These are phyloP conservation scores for Ctenopoma kingsleyae DNA, from an alignment of 2,797 vertebrate species.

Conservation along the genomic window DNA sequence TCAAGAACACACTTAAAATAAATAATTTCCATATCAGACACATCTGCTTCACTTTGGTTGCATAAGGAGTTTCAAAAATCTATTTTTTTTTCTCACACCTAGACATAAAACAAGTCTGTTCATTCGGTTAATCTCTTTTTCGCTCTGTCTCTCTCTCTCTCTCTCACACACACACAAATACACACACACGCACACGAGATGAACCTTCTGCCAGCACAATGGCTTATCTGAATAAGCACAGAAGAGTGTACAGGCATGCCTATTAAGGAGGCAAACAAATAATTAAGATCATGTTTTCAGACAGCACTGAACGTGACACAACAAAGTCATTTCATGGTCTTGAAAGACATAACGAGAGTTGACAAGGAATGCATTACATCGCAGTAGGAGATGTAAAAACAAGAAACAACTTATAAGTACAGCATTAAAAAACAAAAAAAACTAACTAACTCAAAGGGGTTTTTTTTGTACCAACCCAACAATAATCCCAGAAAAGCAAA, in stretches of 20 bases:
- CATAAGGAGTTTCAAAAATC: slow-evolving; percentile 57
- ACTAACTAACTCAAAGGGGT: slow-evolving; percentile 10
- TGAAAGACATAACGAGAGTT: slow-evolving; percentile 71
- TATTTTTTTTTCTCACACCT: slow-evolving; percentile 45
- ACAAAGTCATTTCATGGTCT: slow-evolving; percentile 74
- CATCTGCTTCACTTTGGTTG: slow-evolving; percentile 74
- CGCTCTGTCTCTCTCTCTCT: background rate
- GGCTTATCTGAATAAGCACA: slow-evolving; percentile 73
- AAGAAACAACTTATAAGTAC: slow-evolving; percentile 66
- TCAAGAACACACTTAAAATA: slow-evolving; percentile 64
- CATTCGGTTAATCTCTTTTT: slow-evolving; percentile 43
- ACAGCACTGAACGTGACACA: slow-evolving; percentile 63
- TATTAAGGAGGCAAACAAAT: slow-evolving; percentile 67
- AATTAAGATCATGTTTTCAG: slow-evolving; percentile 68
- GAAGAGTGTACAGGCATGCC: slow-evolving; percentile 64
- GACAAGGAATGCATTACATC: slow-evolving; percentile 85
- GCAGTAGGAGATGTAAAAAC: slow-evolving; percentile 71
- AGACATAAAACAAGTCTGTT: slow-evolving; percentile 46
- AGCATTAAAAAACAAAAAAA: slow-evolving; percentile 38
- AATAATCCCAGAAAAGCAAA: slow-evolving; percentile 41
- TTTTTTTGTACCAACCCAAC: slow-evolving; percentile 41
- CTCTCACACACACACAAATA: slow-evolving; percentile 18
- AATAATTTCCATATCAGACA: slow-evolving; percentile 68
- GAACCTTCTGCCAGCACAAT: slow-evolving; percentile 55
- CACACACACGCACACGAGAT: slow-evolving; percentile 38